phyloP scores from a whole-genome alignment of 2,113 vertebrate species.

The Brevimyrus niger region DNA sequence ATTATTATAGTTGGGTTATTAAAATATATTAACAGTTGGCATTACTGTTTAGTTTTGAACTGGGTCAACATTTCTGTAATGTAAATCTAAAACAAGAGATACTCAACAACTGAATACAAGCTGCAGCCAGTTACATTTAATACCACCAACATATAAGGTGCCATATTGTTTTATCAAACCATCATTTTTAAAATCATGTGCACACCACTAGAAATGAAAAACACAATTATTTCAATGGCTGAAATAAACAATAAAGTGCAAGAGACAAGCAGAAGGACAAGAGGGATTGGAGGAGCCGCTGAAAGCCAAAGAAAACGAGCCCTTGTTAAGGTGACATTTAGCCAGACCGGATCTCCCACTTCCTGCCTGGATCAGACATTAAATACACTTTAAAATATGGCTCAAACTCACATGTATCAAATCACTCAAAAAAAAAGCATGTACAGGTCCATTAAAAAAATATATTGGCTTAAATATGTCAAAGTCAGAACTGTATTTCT shows the following conservation, averaged over 20 bases:
- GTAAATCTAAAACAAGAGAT: constrained; percentile 25
- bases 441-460: constrained; percentile 1
- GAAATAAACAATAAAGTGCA: constrained; percentile 43
- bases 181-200: constrained; percentile 22
- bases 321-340: not conserved
- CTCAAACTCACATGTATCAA: not conserved
- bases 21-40: constrained; percentile 32
- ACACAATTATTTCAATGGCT: not conserved
- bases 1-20: constrained; percentile 27
- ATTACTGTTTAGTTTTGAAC: constrained; percentile 16
- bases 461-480: constrained; percentile 7
- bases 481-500: not conserved
- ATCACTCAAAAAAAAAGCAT: not conserved
- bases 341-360: not conserved
- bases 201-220: constrained; percentile 17
- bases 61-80: constrained; percentile 25
- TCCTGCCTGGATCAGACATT: not conserved
- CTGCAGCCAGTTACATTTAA: not conserved
- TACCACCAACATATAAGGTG: constrained; percentile 39
- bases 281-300: not conserved
- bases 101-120: constrained; percentile 16
- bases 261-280: constrained; percentile 27
- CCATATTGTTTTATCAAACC: constrained; percentile 31
- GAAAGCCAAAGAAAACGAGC: constrained; percentile 28
- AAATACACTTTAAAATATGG: not conserved